Conservation (phyloP, 2,888 invertebrate species). For the Megamerina dolium region DNA sequence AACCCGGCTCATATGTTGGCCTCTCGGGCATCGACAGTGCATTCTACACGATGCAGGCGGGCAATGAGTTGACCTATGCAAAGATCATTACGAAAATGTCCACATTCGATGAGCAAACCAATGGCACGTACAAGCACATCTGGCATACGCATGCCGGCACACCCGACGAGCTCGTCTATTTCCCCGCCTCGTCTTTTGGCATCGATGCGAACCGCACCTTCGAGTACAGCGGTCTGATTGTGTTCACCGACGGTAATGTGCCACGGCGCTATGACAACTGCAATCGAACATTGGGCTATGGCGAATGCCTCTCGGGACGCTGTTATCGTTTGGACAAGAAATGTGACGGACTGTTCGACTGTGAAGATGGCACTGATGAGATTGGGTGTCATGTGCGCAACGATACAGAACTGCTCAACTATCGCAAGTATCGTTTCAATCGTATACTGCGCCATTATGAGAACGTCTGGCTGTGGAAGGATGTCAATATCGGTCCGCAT, state of each 20-base stretch:
- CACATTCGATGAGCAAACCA: constrained; percentile 76
- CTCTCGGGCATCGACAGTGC: constrained; percentile 84
- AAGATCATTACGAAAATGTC: constrained; percentile 84
- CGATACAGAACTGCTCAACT: constrained; percentile 63
- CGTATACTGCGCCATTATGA: constrained; percentile 86
- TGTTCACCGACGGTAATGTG: constrained; percentile 83
- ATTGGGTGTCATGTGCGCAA: constrained; percentile 63
- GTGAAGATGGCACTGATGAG: constrained; percentile 82
- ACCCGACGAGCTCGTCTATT: constrained; percentile 78
- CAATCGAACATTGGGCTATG: constrained; percentile 65
- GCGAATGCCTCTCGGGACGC: constrained; percentile 74
- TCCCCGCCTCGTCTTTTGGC: constrained; percentile 84
- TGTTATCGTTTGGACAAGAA: constrained; percentile 71
- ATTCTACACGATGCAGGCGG: constrained; percentile 89
- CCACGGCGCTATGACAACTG: constrained; percentile 63
- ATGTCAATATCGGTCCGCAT: constrained; percentile 87
- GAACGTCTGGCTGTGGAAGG: constrained; percentile 93
- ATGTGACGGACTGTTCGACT: constrained; percentile 75
- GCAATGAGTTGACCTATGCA: constrained; percentile 82
- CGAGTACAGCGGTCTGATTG: constrained; percentile 79
- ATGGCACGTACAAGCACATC: constrained; percentile 74
- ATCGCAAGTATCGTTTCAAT: constrained; percentile 76
- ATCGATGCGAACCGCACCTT: constrained; percentile 93
- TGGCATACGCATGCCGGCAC: constrained; percentile 80
- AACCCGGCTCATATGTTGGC: constrained; percentile 91